Percentiles rank a stretch among this genome's conserved stretches.
phyloP scores from a whole-genome alignment of 2,888 invertebrate species.

The Malacosoma neustria region DNA sequence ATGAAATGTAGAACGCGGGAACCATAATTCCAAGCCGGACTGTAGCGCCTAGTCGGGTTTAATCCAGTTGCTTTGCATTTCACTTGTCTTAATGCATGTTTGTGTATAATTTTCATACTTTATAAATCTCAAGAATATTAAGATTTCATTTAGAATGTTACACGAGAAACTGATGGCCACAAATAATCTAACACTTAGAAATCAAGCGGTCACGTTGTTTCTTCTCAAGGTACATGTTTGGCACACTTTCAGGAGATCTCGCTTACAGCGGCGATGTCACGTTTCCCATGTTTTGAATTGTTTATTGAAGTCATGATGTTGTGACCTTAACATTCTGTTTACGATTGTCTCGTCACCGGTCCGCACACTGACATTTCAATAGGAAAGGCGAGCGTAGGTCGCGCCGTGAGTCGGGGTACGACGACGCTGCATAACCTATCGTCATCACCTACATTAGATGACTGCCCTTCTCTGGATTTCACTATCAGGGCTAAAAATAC shows the following conservation, averaged over 20 bases:
- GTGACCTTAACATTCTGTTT: conserved; percentile 73
- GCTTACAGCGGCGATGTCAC: conserved; percentile 61
- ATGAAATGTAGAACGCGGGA: conserved; percentile 68
- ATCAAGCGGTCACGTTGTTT: conserved; percentile 38
- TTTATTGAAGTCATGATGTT: conserved; percentile 74
- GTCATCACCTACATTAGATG: conserved; percentile 20
- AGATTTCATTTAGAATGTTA: neutral
- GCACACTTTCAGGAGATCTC: conserved; percentile 62
- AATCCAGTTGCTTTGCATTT: conserved; percentile 33
- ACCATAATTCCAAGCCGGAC: conserved; percentile 46
- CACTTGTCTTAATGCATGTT: conserved; percentile 39
- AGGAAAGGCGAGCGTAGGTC: conserved; percentile 66
- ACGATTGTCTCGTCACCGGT: conserved; percentile 71
- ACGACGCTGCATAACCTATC: conserved; percentile 34
- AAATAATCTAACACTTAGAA: neutral
- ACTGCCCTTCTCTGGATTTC: too few relatives aligned
- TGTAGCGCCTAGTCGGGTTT: conserved; percentile 42
- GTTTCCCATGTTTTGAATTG: conserved; percentile 66
- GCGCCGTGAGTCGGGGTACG: conserved; percentile 61
- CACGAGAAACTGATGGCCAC: neutral
- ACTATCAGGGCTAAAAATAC: too few relatives aligned
- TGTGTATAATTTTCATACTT: conserved; percentile 15
- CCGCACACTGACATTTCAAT: conserved; percentile 71
- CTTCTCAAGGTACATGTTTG: conserved; percentile 47
- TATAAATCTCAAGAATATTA: conserved; percentile 11